These are phyloP conservation scores for Acanthosepion lycidas DNA, from an alignment of 2,888 invertebrate genomes.

Conservation along the genomic window DNA sequence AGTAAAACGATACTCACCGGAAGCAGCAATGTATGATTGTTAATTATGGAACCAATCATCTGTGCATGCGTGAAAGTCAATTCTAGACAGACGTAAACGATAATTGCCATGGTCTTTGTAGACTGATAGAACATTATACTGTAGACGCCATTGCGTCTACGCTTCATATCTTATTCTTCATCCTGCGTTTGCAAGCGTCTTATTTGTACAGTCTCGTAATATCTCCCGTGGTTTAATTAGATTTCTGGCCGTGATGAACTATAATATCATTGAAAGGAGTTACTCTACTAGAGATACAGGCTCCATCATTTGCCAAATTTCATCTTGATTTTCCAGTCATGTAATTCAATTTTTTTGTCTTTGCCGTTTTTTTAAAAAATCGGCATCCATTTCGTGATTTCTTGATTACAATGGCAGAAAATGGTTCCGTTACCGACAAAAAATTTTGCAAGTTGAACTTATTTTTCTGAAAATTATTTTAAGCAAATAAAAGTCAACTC, in stretches of 20 bases:
- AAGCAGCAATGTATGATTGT: background rate
- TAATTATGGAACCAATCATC: background rate
- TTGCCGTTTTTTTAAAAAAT: too few species aligned
- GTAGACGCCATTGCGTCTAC: background rate
- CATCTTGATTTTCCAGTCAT: background rate
- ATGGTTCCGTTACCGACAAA: too few species aligned
- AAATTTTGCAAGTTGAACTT: too few species aligned
- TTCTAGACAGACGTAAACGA: slow-evolving; percentile 15
- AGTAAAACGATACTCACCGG: background rate
- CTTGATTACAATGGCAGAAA: too few species aligned
- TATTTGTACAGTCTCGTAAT: background rate
- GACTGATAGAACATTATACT: background rate
- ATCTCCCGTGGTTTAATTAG: background rate
- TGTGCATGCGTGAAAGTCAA: background rate
- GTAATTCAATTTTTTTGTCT: too few species aligned
- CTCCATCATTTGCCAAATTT: background rate
- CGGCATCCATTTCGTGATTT: too few species aligned
- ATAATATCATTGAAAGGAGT: background rate
- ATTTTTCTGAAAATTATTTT: too few species aligned
- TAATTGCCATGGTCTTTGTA: background rate
- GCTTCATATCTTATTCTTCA: background rate
- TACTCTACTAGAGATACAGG: background rate
- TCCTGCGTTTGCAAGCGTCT: background rate
- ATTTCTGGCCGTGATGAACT: background rate
- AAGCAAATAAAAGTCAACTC: too few species aligned